phyloP scores from a whole-genome alignment of 2,888 invertebrate genomes.

The Polietes domitor region DNA sequence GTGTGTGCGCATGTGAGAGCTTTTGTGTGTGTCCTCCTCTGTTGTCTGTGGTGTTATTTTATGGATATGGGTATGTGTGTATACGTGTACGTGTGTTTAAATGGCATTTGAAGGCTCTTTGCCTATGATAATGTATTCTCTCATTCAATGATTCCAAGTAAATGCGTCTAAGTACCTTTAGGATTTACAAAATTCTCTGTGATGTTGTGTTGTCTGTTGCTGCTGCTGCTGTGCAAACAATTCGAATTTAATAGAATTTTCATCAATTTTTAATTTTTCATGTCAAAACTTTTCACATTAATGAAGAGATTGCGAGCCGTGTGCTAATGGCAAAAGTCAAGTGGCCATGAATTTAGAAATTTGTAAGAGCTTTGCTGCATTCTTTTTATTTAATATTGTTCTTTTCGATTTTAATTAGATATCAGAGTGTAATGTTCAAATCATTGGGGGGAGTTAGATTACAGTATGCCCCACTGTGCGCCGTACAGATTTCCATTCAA shows the following conservation, averaged over 20 bases:
- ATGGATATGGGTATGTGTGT: neutral
- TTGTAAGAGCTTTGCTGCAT: no score
- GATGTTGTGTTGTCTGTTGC: no score
- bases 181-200: neutral
- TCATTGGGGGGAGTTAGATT: no score
- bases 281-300: neutral
- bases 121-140: slow-evolving; percentile 7
- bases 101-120: slow-evolving; percentile 4
- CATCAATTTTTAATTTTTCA: neutral
- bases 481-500: no score
- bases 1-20: neutral
- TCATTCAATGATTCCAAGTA: neutral
- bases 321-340: no score
- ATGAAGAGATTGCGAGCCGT: neutral
- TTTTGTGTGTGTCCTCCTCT: neutral
- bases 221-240: neutral
- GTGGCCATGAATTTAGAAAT: no score
- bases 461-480: no score
- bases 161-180: neutral
- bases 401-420: no score
- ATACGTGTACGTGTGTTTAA: neutral
- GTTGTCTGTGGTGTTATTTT: neutral
- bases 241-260: neutral
- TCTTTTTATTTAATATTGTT: no score
- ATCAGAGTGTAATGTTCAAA: no score